Percentiles rank a stretch among this genome's conserved stretches.
These are phyloP conservation scores for Uromys caudimaculatus DNA, from an alignment of 2,797 vertebrate genomes.

Conservation along the genomic window DNA sequence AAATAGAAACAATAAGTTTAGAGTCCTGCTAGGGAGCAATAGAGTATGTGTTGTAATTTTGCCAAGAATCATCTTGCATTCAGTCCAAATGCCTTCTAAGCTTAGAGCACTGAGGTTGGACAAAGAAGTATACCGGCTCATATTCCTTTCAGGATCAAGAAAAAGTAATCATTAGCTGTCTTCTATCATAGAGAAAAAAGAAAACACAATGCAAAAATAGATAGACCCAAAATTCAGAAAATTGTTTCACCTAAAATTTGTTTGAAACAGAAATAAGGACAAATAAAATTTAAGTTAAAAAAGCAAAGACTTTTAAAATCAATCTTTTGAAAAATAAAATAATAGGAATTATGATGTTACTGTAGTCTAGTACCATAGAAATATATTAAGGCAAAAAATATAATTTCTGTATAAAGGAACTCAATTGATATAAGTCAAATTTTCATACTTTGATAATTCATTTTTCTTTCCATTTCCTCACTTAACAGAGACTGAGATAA, in stretches of 20 bases:
- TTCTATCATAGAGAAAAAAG: neutral
- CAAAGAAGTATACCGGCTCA: neutral
- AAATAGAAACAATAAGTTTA: neutral
- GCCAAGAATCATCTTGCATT: neutral
- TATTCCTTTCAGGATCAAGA: neutral
- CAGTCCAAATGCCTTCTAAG: neutral
- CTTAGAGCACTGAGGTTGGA: neutral
- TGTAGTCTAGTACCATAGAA: neutral
- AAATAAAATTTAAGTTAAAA: neutral
- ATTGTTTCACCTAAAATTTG: neutral
- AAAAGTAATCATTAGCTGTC: neutral
- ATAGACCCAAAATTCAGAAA: neutral
- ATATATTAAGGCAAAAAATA: neutral
- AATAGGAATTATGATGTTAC: neutral
- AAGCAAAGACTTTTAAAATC: neutral
- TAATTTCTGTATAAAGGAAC: neutral
- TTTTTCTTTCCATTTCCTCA: neutral
- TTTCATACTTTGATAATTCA: neutral
- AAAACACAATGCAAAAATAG: neutral
- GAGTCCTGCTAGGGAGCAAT: neutral
- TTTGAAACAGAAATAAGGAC: neutral
- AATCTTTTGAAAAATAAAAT: neutral
- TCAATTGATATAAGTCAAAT: neutral
- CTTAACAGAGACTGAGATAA: neutral
- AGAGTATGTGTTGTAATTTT: neutral